Conservation (phyloP, 2,113 vertebrate genomes). For the Seriola aureovittata region DNA sequence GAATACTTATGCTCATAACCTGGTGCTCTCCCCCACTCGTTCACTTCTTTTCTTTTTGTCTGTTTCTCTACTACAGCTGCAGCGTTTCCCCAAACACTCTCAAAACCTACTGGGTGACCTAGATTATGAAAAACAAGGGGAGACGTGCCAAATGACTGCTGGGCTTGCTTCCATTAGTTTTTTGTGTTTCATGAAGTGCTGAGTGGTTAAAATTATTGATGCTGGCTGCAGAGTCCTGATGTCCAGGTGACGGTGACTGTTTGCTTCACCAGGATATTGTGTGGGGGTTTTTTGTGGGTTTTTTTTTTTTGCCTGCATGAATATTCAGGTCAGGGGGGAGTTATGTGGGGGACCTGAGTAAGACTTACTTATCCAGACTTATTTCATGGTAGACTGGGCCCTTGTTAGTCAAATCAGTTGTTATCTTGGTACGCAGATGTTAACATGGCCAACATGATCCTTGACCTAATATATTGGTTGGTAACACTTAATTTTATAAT, state of each 20-base stretch:
- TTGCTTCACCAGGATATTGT: background rate
- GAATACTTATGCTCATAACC: constrained; percentile 30
- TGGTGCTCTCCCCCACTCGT: background rate
- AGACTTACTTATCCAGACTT: background rate
- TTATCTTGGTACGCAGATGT: background rate
- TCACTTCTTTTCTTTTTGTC: background rate
- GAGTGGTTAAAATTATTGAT: constrained; percentile 36
- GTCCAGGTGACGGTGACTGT: constrained; percentile 25
- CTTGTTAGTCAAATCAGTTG: background rate
- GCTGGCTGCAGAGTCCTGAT: constrained; percentile 6
- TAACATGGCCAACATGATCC: background rate
- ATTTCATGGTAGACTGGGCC: background rate
- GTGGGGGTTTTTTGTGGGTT: background rate
- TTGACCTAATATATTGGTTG: background rate
- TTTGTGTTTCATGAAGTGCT: constrained; percentile 3
- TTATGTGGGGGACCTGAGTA: background rate
- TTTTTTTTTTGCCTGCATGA: constrained; percentile 8
- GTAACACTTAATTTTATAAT: background rate
- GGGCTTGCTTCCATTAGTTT: constrained; percentile 40
- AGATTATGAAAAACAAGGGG: constrained; percentile 54
- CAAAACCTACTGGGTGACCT: constrained; percentile 62
- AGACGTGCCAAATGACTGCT: constrained; percentile 39
- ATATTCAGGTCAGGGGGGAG: constrained; percentile 14
- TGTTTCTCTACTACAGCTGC: background rate
- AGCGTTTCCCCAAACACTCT: constrained; percentile 34